Base-by-base conservation (phyloP, 1,140 invertebrate genomes). In the Bactericera cockerelli region DNA sequence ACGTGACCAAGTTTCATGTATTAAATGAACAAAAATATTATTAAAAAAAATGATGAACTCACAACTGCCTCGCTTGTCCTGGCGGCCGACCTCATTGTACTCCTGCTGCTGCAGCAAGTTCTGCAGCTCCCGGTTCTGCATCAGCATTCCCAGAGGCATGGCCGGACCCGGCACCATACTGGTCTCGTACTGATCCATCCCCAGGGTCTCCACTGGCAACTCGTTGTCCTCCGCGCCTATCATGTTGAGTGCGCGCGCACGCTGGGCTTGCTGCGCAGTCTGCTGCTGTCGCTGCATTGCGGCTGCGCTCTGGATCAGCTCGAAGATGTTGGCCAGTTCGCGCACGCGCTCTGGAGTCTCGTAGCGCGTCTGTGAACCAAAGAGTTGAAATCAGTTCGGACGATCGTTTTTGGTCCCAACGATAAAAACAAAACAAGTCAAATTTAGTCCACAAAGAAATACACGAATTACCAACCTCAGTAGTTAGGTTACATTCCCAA, bases 41-140 rank as follows among this genome's bases (percentile, higher is more conserved):
- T n/a, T n/a, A n/a, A n/a, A n/a, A n/a, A n/a, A n/a, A n/a, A n/a
- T 21, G n/a, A 16, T 49, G 11, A 19, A 60, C 60, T 61, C 54
- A 61, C 60, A 61, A 26, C 56, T 58, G n/a, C 56, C 60, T 24
- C 60, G 36, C 33, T 61, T 61, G 36, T 61, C 60, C 56, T 58
- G 53, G 2, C 22, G n/a, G 6, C 16, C 19, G 24, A 25, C 54
- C 21, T 61, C 60, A 4, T 38, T 26, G 25, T 54, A 42, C 13
- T 61, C 57, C 28, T 57, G 53, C 53, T 49, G 42, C 22, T 49
- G 42, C 6, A 49, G 6, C 3, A 49, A n/a, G n/a, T 49, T 49
- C 42, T 49, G 42, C 4, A 49, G 42, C 22, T 49, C 42, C n/a
- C 22, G 6, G n/a, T 49, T 49, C n/a, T 49, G 42, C 4, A 49